A percentile compares a stretch with the other conserved stretches of the same genome.
phyloP scores from a whole-genome alignment of 1,140 invertebrate genomes.

The Meteorus sp. region DNA sequence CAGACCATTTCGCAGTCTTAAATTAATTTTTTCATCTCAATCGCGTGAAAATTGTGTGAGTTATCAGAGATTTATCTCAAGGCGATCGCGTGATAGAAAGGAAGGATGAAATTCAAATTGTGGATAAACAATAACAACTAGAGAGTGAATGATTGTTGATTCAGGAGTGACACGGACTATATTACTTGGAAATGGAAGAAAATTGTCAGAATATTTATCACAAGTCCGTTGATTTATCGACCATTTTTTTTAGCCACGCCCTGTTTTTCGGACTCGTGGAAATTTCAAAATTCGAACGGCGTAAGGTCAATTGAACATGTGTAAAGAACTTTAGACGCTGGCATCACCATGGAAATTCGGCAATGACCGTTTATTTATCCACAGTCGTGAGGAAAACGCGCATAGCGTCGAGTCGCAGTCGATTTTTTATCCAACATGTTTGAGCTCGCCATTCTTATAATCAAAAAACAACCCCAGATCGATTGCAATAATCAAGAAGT shows the following conservation, averaged over 20 bases:
- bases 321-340: too few species aligned
- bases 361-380: too few species aligned
- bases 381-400: too few species aligned
- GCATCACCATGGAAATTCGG: too few species aligned
- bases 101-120: constrained; percentile 1
- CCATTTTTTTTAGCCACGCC: constrained; percentile 25
- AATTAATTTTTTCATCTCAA: constrained; percentile 35
- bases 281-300: constrained; percentile 12
- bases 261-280: background rate
- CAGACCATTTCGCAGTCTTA: constrained; percentile 49
- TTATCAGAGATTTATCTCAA: constrained; percentile 1
- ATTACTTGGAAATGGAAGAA: background rate
- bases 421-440: too few species aligned
- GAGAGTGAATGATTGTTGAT: background rate
- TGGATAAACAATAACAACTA: background rate
- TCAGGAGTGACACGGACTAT: background rate
- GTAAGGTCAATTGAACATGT: background rate
- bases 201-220: background rate
- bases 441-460: too few species aligned
- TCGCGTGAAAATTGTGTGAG: constrained; percentile 6
- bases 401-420: too few species aligned
- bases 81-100: background rate
- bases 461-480: too few species aligned
- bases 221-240: constrained; percentile 1
- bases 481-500: too few species aligned